phyloP scores from a whole-genome alignment of 2,113 vertebrate species.

The Mustela lutreola region DNA sequence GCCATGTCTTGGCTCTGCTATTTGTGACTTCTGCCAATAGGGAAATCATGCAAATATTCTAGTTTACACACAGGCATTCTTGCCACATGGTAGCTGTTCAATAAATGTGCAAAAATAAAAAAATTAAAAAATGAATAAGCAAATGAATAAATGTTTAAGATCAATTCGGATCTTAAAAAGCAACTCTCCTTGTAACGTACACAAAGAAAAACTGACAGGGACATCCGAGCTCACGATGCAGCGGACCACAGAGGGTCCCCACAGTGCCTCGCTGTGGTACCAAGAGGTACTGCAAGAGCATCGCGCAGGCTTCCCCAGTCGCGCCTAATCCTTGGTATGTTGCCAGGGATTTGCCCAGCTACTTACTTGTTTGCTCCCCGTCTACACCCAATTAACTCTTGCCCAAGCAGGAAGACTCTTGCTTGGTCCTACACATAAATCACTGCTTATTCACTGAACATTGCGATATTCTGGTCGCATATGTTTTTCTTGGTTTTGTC shows the following conservation, averaged over 20 bases:
- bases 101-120: not conserved
- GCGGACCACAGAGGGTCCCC: not conserved
- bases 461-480: not conserved
- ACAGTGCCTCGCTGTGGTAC: not conserved
- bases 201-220: not conserved
- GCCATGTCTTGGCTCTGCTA: not conserved
- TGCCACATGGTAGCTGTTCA: not conserved
- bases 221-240: not conserved
- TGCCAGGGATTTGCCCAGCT: not conserved
- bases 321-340: not conserved
- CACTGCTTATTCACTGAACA: not conserved
- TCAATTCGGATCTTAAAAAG: not conserved
- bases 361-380: not conserved
- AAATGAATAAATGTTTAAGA: not conserved
- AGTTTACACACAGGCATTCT: not conserved
- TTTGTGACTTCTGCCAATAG: not conserved
- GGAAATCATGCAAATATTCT: not conserved
- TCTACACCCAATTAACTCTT: not conserved
- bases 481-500: not conserved
- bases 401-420: not conserved
- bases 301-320: not conserved
- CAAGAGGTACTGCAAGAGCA: accelerated
- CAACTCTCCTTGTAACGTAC: not conserved
- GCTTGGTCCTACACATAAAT: not conserved
- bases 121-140: not conserved